Percentiles rank a stretch among this genome's conserved stretches.
phyloP scores from a whole-genome alignment of 1,140 invertebrate genomes.

The Nasonia giraulti region DNA sequence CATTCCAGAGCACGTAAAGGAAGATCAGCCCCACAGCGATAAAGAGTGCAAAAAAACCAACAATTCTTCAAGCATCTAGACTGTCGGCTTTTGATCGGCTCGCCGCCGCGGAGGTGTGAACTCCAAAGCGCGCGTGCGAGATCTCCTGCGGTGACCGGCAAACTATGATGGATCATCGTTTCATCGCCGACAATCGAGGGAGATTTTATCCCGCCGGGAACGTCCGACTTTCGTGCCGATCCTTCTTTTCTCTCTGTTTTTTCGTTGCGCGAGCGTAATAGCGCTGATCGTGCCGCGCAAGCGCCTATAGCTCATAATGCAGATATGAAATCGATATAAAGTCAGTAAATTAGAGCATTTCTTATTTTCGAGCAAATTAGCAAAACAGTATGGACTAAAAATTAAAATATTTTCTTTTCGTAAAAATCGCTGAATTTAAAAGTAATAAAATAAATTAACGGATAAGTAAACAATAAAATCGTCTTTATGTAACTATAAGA shows the following conservation, averaged over 20 bases:
- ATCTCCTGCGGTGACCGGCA: slow-evolving; percentile 55
- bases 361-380: too few relatives aligned
- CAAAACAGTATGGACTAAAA: too few relatives aligned
- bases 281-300: not conserved
- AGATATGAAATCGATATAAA: too few relatives aligned
- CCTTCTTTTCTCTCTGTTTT: not conserved
- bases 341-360: too few relatives aligned
- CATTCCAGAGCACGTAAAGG: too few relatives aligned
- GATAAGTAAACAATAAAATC: not conserved
- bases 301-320: too few relatives aligned
- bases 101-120: slow-evolving; percentile 6
- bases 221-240: slow-evolving; percentile 14
- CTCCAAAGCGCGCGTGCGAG: slow-evolving; percentile 10
- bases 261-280: not conserved
- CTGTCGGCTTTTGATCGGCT: not conserved
- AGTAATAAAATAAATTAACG: too few relatives aligned
- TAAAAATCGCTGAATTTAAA: too few relatives aligned
- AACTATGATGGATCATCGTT: slow-evolving; percentile 64
- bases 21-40: too few relatives aligned
- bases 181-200: slow-evolving; percentile 60
- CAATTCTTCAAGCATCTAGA: not conserved
- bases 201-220: slow-evolving; percentile 53
- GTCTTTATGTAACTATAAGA: not conserved
- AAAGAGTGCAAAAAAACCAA: not conserved
- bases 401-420: too few relatives aligned